These are phyloP conservation scores for Abrostola tripartita DNA, from an alignment of 2,888 invertebrate species.

Conservation along the genomic window DNA sequence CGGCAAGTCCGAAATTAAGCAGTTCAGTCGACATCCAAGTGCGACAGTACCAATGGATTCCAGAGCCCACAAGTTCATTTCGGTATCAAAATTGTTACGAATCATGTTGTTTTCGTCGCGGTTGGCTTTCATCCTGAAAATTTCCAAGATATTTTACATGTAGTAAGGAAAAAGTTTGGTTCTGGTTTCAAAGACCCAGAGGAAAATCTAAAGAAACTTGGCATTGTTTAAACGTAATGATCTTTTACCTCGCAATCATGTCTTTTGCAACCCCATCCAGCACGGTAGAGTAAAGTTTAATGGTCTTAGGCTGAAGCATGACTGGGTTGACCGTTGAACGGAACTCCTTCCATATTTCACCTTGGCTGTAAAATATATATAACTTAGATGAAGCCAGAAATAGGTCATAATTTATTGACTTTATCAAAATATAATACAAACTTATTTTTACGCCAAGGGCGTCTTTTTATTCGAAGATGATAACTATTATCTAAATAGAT, in stretches of 20 bases:
- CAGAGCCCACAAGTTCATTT: slow-evolving; percentile 90
- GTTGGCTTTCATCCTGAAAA: slow-evolving; percentile 84
- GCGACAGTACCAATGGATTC: slow-evolving; percentile 86
- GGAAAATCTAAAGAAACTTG: too few species aligned
- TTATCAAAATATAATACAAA: too few species aligned
- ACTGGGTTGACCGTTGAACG: slow-evolving; percentile 92
- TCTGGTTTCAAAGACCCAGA: too few species aligned
- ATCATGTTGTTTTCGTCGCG: slow-evolving; percentile 87
- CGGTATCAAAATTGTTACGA: slow-evolving; percentile 85
- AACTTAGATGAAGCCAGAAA: too few species aligned
- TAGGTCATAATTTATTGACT: too few species aligned
- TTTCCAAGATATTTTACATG: too few species aligned
- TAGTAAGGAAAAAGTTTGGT: too few species aligned
- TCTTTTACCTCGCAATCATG: slow-evolving; percentile 90
- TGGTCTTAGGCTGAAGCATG: slow-evolving; percentile 92
- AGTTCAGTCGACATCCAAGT: slow-evolving; percentile 76
- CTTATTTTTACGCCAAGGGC: too few species aligned
- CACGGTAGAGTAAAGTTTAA: slow-evolving; percentile 89
- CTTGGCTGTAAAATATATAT: slow-evolving; percentile 92
- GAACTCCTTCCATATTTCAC: slow-evolving; percentile 93
- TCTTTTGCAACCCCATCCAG: slow-evolving; percentile 91
- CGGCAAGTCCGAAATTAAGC: slow-evolving; percentile 70
- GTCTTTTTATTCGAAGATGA: too few species aligned
- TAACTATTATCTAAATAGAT: too few species aligned
- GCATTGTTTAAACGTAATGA: too few species aligned